Base-by-base conservation (phyloP, 2,888 invertebrate genomes). In the Thelaira solivaga region DNA sequence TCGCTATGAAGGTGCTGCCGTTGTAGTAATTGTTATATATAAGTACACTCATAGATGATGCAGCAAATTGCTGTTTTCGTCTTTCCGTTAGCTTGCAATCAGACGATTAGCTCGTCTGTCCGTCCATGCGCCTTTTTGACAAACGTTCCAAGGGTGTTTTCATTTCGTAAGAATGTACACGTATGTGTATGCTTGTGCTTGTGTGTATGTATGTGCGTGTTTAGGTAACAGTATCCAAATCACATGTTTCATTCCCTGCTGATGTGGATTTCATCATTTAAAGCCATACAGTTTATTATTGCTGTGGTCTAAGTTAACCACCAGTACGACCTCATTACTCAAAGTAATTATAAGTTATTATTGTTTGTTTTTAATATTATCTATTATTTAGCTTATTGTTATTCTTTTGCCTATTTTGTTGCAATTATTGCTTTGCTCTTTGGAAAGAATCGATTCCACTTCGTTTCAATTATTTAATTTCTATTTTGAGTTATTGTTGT, bases 361-460 rank as follows among this genome's bases (percentile, higher is more conserved):
- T 22, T 53, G n/a, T 18, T 41, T n/a, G n/a, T n/a, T n/a, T n/a
- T 36, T 11, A 22, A 18, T 53, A 6, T 45, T 24, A 24, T 51
- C 24, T 49, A 45, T 41, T 73, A 22, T 62, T 62, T 20, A 26
- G 20, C 59, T 49, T 22, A 20, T 13, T 69, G 29, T 13, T 57
- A 41, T 31, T n/a, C n/a, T 26, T 36, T 51, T 72, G 45, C 53
- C n/a, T n/a, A n/a, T n/a, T 10, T 31, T 41, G 22, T 36, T 45
- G 8, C 31, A 22, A 20, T 55, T 45, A 18, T 47, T 62, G 20
- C 39, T 51, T 41, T 16, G 55, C 45, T 67, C 55, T 47, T 61
- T 67, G 65, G 74, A 74, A 61, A 74, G 59, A 73, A 61, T 78
- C 78, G 59, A 74, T 78, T 78, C 74, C 78, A 69, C 64, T 34